phyloP scores from a whole-genome alignment of 2,797 vertebrate genomes.

The Pelobates cultripes region DNA sequence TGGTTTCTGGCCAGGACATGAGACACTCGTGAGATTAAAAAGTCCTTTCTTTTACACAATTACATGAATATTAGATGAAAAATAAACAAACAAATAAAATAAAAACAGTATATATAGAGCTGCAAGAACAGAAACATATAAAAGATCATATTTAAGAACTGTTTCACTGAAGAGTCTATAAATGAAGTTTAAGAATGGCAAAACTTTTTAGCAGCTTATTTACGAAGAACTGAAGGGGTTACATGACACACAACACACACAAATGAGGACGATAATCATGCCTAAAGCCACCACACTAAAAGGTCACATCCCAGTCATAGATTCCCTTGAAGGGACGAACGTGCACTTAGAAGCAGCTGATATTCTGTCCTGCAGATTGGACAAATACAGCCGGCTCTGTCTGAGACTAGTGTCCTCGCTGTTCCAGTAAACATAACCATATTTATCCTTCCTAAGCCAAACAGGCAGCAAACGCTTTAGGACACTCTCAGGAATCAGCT shows the following conservation, averaged over 20 bases:
- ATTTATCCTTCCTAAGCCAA: slow-evolving; percentile 29
- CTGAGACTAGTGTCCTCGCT: background rate
- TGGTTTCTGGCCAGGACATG: too few species aligned
- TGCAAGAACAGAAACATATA: too few species aligned
- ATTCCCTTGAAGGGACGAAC: slow-evolving; percentile 21
- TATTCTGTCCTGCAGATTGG: slow-evolving; percentile 8
- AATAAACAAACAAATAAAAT: too few species aligned
- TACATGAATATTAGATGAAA: too few species aligned
- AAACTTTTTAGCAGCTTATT: background rate
- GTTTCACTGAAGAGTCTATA: too few species aligned
- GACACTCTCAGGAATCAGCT: slow-evolving; percentile 17
- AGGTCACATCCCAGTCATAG: slow-evolving; percentile 26
- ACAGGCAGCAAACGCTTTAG: slow-evolving; percentile 22
- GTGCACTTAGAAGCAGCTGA: slow-evolving; percentile 20
- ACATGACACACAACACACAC: background rate
- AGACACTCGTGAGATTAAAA: too few species aligned
- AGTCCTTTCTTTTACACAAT: too few species aligned
- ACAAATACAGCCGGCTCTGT: slow-evolving; percentile 10
- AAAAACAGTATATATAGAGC: too few species aligned
- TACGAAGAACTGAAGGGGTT: background rate
- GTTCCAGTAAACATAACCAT: slow-evolving; percentile 12
- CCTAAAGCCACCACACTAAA: slow-evolving; percentile 9
- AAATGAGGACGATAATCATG: background rate
- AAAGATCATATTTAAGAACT: too few species aligned
- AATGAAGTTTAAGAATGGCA: background rate